A percentile compares a stretch with the other conserved stretches of the same genome.
Conservation (phyloP, 2,797 vertebrate genomes). For the Sebastolobus alascanus region DNA sequence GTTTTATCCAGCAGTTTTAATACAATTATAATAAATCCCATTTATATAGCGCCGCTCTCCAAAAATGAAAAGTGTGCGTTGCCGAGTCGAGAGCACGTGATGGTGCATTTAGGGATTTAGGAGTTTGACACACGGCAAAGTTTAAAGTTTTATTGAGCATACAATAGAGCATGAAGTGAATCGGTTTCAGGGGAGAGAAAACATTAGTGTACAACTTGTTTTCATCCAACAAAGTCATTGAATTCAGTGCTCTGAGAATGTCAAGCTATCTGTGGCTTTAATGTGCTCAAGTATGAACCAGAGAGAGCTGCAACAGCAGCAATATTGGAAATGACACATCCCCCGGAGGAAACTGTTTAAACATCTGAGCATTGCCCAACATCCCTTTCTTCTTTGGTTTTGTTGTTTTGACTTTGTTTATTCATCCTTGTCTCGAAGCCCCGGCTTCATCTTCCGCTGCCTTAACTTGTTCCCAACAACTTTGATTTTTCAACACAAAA, state of each 20-base stretch:
- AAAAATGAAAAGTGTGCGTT: conserved; percentile 27
- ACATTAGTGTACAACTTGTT: conserved; percentile 44
- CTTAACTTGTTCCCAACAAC: conserved; percentile 78
- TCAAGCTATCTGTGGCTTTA: conserved; percentile 66
- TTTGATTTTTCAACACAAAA: conserved; percentile 80
- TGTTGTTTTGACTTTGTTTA: conserved; percentile 84
- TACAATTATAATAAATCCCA: conserved; percentile 43
- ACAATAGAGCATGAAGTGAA: conserved; percentile 44
- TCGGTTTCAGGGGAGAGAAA: conserved; percentile 38
- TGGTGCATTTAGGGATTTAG: conserved; percentile 30
- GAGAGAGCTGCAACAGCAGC: conserved; percentile 53
- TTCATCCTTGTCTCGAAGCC: conserved; percentile 76
- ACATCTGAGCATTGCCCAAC: conserved; percentile 74
- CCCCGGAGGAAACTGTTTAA: conserved; percentile 67
- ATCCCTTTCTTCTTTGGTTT: conserved; percentile 68
- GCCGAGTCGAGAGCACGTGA: conserved; percentile 16
- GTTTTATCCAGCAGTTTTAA: conserved; percentile 41
- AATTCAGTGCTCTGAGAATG: conserved; percentile 60
- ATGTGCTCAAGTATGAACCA: conserved; percentile 61
- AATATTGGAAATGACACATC: conserved; percentile 70
- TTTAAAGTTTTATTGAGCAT: conserved; percentile 61
- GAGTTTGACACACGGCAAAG: conserved; percentile 31
- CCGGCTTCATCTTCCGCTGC: conserved; percentile 68
- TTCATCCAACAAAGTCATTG: conserved; percentile 60
- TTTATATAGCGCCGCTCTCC: conserved; percentile 7